A percentile compares a stretch with the other conserved stretches of the same genome.
These are phyloP conservation scores for Bucco capensis DNA, from an alignment of 2,113 vertebrate species.

Conservation along the genomic window DNA sequence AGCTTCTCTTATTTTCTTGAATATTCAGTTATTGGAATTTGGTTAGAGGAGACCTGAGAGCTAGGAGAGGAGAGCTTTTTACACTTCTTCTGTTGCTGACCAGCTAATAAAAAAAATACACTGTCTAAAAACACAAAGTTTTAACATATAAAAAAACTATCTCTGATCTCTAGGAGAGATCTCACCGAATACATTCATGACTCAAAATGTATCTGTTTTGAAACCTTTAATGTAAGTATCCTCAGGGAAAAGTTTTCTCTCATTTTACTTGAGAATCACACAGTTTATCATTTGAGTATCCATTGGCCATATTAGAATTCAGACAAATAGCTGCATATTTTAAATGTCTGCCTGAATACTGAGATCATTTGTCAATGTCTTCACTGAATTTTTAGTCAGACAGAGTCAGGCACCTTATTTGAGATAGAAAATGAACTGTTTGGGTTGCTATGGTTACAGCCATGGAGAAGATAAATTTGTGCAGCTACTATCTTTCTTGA, in stretches of 20 bases:
- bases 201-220: background rate
- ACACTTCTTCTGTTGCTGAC: background rate
- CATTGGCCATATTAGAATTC: slow-evolving; percentile 70
- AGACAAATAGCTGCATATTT: slow-evolving; percentile 74
- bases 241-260: slow-evolving; percentile 47
- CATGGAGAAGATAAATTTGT: slow-evolving; percentile 57
- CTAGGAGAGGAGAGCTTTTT: background rate
- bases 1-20: background rate
- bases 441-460: slow-evolving; percentile 73
- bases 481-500: slow-evolving; percentile 56
- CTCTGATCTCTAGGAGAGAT: background rate
- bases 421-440: slow-evolving; percentile 74
- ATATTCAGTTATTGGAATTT: background rate
- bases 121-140: background rate
- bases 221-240: slow-evolving; percentile 54
- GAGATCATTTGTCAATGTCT: slow-evolving; percentile 76
- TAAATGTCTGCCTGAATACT: slow-evolving; percentile 72
- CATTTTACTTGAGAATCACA: slow-evolving; percentile 45
- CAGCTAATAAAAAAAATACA: background rate
- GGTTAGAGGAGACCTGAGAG: fast-evolving
- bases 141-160: background rate
- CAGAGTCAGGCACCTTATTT: slow-evolving; percentile 62
- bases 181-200: background rate
- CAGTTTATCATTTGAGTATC: slow-evolving; percentile 68
- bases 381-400: slow-evolving; percentile 71